Evolutionary conservation across 1,140 invertebrate species (phyloP), one percentile per base, ranked within the genome.

Genomic region (Drosophila kurseongensis): DNA sequence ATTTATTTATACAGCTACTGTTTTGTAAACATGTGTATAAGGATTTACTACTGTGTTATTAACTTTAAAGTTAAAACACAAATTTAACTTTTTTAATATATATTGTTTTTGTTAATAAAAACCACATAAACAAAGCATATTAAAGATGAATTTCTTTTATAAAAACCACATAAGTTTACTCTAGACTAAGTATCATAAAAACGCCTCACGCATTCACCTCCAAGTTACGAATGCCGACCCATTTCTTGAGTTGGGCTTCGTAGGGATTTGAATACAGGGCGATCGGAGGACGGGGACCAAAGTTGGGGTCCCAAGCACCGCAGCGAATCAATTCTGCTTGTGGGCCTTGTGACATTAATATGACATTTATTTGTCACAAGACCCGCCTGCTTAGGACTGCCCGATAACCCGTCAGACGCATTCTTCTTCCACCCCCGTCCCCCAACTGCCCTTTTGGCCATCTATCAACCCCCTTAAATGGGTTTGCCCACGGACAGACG

Each of bases 291-390:
- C 38, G 67, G 16, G 36, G 14, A 8, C 52, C 42, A 51, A 50
- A 45, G 45, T 29, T 56, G 50, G 56, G 44, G 45, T 42, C 51
- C 44, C 50, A 56, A 40, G 59, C 50, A 61, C 56, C 68, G 56
- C 61, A 74, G 23, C 78, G 51, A 82, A 82, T 86, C 83, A 86
- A 86, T 86, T 81, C 73, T 58, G 83, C 42, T 78, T 79, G 75
- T 75, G 71, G 71, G 69, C 47, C 50, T 35, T 78, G 74, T 89
- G 84, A 89, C 84, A 90, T 89, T 89, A 89, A 89, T 89, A 84
- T 89, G 84, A 89, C 84, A 89, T 89, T 89, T 89, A 89, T 89
- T 89, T 89, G 84, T 89, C 80, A 80, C 38, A 72, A 74, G 68
- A 63, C 84, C 86, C 60, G 63, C 56, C 61, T 58, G 61, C 69